Evolutionary conservation across 92 coral and sea anemone genomes (phyloP), one percentile per base, ranked within the genome.

Genomic region (Micromussa lordhowensis): DNA sequence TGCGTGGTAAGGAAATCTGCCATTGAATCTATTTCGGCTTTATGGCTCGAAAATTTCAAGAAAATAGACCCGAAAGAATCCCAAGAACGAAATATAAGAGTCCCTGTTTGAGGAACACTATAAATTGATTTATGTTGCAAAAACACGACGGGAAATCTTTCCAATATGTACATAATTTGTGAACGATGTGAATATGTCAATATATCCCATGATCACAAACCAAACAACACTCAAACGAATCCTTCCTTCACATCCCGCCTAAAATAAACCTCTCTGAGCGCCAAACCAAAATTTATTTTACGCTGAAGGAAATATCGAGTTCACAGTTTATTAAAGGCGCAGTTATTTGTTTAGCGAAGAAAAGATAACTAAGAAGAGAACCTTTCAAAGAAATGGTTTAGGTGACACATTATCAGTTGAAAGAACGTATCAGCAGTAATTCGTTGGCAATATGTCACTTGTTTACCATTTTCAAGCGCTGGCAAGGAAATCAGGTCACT

Each of bases 401-500:
- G 89, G 68, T 82, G 89, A 87, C 91, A 82, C 86, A 88, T 87
- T 83, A 93, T 87, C 93, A 66, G 57, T 75, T 78, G 79, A 40
- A 73, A 83, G 38, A 66, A 57, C 79, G 82, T 82, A 90, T 87
- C 91, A 83, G 80, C 78, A 75, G 93, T 80, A 80, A 90, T 87
- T 90, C 93, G 80, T 87, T 83, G 51, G 87, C 89, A 92, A 93
- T 92, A 75, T 90, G 92, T 74, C 93, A 90, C 63, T 90, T 83
- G 74, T 91, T 83, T 79, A 91, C 89, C 53, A 34, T 10, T 44
- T 54, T 53, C 24, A 2, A 73, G 73, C 83, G 54, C 34, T 44
- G 7, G 29, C 24, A 64, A 51, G 53, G 30, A 63, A 75, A 40
- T 78, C 59, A 26, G 15, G 22, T 77, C 64, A 51, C 75, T 58